Percentiles rank a stretch among this genome's conserved stretches.
phyloP scores from a whole-genome alignment of 2,888 invertebrate species.

The Pseudeuparius sepicola region DNA sequence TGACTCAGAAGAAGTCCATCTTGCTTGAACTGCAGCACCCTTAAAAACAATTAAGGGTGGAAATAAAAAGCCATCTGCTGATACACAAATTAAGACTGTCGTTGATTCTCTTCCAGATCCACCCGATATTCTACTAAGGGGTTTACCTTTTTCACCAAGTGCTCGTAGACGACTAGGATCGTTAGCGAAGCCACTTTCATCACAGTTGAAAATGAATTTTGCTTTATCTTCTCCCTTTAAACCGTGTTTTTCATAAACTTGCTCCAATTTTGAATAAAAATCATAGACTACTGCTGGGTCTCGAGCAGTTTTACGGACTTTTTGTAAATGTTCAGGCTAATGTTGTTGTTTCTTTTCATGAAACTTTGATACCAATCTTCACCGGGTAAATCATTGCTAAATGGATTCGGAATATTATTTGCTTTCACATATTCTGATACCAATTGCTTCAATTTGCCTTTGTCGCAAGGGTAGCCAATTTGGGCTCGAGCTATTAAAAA shows the following conservation, averaged over 20 bases:
- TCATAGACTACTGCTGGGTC: constrained; percentile 21
- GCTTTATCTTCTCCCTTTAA: constrained; percentile 1
- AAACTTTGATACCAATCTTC: constrained; percentile 16
- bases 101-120: constrained; percentile 20
- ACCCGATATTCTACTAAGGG: constrained; percentile 18
- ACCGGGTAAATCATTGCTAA: constrained; percentile 20
- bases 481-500: no score
- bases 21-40: constrained; percentile 19
- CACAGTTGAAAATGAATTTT: constrained; percentile 20
- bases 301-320: constrained; percentile 16
- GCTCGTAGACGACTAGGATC: constrained; percentile 24
- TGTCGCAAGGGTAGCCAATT: constrained; percentile 22
- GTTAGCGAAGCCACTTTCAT: constrained; percentile 24
- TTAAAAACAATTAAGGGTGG: constrained; percentile 24
- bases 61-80: constrained; percentile 19
- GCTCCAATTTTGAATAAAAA: constrained; percentile 19
- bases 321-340: constrained; percentile 15
- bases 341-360: constrained; percentile 14
- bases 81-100: constrained; percentile 16
- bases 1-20: constrained; percentile 14
- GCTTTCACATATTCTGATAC: no score
- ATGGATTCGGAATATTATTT: no score
- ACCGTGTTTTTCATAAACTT: constrained; percentile 8
- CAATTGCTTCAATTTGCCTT: constrained; percentile 15
- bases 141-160: constrained; percentile 23